Evolutionary conservation across 1,140 invertebrate genomes (phyloP), one percentile per base, ranked within the genome.

Genomic region (Periplaneta americana): DNA sequence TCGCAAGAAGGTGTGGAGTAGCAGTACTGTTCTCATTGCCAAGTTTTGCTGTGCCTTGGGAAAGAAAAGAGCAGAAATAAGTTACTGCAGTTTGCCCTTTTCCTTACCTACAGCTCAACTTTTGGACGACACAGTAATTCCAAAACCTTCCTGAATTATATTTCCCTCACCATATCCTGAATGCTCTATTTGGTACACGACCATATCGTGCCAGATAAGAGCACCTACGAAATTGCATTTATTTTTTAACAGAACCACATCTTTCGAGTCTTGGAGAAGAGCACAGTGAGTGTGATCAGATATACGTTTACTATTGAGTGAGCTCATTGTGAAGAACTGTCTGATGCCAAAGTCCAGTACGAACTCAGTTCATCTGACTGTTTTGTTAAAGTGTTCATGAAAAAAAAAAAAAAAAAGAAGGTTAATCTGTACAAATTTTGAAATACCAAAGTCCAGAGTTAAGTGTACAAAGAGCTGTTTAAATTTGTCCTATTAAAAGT

Each of bases 1-100:
- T 80, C 79, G 13, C 79, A 80, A 28, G 79, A 80, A 74, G 79
- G 79, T 0, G 34, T 66, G n/a, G 39, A 80, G 34, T 74, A 66
- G 79, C 48, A 33, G 15, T 1, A 0, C 28, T 18, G 13, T 28
- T 35, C 13, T 32, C 34, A 34, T 36, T 35, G 8, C 33, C 15
- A 78, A 48, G 39, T 48, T 48, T 5, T 48, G 39, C 10, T 48
- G 39, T 48, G 48, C 48, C 48, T n/a, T 66, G 2, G 13, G 48
- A 66, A 66, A 66, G 48, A 66, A 28, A 28, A 0, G 4, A 66
- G 22, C 8, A 48, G 10, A 48, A 18, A 6, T 48, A 11, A 66
- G 28, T n/a, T n/a, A n/a, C n/a, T n/a, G n/a, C n/a, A n/a, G n/a
- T 66, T 66, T 28, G 13, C 22, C 48, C 39, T 28, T 28, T n/a